Evolutionary conservation across 1,140 invertebrate genomes (phyloP).

Genomic region (Caenorhabditis elegans): DNA sequence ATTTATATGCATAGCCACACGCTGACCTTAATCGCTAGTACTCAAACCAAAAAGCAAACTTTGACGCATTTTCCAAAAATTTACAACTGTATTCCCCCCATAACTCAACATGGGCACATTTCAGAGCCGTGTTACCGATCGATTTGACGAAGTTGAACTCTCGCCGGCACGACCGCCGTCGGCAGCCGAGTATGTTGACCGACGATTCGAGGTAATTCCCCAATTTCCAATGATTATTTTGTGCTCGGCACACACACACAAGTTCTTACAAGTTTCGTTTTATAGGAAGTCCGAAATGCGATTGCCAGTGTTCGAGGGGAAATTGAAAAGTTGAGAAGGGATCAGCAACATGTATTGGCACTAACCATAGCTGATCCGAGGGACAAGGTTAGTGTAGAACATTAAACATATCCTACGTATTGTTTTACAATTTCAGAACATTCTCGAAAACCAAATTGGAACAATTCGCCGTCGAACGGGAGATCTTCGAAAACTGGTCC

Average conservation of each 20-base stretch:
- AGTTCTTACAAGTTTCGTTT: background rate
- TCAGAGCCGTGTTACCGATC: constrained; percentile 17
- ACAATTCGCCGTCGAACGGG: constrained; percentile 13
- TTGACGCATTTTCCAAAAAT: no score
- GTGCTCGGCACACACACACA: background rate
- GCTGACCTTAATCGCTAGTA: background rate
- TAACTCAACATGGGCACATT: background rate
- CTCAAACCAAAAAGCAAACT: no score
- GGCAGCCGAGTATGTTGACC: constrained; percentile 31
- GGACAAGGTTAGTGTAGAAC: constrained; percentile 1
- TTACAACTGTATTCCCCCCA: background rate
- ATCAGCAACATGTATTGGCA: constrained; percentile 18
- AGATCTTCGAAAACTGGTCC: constrained; percentile 22
- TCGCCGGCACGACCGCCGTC: constrained; percentile 24
- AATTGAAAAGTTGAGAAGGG: constrained; percentile 13
- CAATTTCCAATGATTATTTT: no score
- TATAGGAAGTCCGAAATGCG: constrained; percentile 30
- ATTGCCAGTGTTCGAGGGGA: constrained; percentile 19
- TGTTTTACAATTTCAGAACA: background rate
- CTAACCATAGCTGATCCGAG: background rate
- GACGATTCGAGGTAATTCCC: background rate
- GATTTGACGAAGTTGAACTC: constrained; percentile 40
- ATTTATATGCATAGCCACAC: background rate
- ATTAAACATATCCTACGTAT: background rate
- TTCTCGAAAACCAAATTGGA: constrained; percentile 30